These are phyloP conservation scores for Adelosebastes latens DNA, from an alignment of 2,797 vertebrate genomes.

Conservation along the genomic window DNA sequence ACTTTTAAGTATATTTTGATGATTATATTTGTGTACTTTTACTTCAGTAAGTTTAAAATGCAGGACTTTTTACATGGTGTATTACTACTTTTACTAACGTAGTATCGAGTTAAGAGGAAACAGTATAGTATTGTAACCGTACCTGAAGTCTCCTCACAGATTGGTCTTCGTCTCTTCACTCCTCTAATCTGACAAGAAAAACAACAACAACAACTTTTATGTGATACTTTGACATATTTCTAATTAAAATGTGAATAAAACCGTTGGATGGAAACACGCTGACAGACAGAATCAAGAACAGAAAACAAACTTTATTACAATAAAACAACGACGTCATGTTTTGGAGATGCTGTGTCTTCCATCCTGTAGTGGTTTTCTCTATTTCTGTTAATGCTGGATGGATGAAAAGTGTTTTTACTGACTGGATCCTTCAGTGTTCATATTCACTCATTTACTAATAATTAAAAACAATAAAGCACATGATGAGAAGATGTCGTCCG, in stretches of 20 bases:
- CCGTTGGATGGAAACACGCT: neutral
- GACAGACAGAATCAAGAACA: neutral
- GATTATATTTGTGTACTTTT: too few relatives aligned
- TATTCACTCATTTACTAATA: neutral
- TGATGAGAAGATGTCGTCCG: neutral
- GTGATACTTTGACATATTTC: too few relatives aligned
- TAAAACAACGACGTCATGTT: neutral
- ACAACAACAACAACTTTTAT: neutral
- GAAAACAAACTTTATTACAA: slow-evolving; percentile 17
- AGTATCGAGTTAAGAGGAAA: too few relatives aligned
- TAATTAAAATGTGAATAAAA: too few relatives aligned
- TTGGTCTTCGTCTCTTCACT: neutral
- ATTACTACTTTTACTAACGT: neutral
- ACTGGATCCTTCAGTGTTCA: neutral
- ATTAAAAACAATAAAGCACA: neutral
- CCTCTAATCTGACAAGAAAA: neutral
- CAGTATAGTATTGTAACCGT: too few relatives aligned
- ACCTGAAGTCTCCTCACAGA: neutral
- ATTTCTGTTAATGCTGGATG: neutral
- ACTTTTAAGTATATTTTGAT: neutral
- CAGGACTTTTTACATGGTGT: neutral
- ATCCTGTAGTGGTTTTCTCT: neutral
- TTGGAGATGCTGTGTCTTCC: neutral
- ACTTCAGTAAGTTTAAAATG: neutral
- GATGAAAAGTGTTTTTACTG: neutral